Base-by-base conservation (phyloP, 2,888 invertebrate species). In the Iphiclides podalirius region DNA sequence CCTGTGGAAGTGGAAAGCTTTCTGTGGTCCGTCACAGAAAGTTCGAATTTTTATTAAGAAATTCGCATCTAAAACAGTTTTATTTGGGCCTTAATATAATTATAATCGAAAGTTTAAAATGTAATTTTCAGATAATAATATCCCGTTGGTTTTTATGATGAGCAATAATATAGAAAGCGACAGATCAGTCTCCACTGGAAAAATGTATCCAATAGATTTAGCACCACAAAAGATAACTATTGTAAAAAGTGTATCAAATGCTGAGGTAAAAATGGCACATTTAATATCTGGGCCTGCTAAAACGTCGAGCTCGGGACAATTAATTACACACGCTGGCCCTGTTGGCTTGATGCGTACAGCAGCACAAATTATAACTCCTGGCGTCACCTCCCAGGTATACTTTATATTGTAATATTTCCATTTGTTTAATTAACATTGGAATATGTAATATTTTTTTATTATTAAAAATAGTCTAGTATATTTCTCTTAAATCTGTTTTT, bases 151-250 rank as follows among this genome's bases (percentile, higher is more conserved):
- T 31, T 31, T 6, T 64, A 80, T 63, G 70, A 89, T 89, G 89
- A 88, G 79, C 64, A 78, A 70, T 61, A 87, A 86, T 76, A 72
- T 83, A 64, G 89, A 89, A 63, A 90, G 89, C 62, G 91, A 91
- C 61, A 90, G 91, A 61, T 89, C 91, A 63, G 69, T 82, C 55
- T 85, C 90, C 59, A 70, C 84, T 63, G 83, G 83, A 59, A 92
- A 92, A 79, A 89, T 89, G 75, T 90, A 90, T 78, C 89, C 89
- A 57, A 88, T 89, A 61, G 88, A 89, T 79, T 84, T 89, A 73
- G 88, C 88, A 51, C 85, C 86, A 58, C 87, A 85, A 71, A 89
- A 89, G 71, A 88, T 89, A 50, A 87, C 88, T 60, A 88, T 89
- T 46, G 88, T 89, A 28, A 89, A 89, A 65, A 82, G 74, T 64